phyloP scores from a whole-genome alignment of 2,113 vertebrate genomes.

The Alosa alosa region DNA sequence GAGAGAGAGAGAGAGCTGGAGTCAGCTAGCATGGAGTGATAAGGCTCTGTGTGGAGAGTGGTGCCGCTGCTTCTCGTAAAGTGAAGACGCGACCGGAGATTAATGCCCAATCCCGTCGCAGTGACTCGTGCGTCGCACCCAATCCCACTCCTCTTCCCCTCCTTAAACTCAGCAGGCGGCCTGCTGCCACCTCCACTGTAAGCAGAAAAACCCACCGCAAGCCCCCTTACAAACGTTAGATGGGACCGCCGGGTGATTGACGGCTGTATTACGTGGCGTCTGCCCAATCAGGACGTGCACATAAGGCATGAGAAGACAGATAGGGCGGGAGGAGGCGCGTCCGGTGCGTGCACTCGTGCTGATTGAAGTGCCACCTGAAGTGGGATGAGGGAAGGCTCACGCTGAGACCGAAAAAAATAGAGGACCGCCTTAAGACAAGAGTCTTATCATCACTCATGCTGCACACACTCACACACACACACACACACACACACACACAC shows the following conservation, averaged over 20 bases:
- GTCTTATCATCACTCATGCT: neutral
- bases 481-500: neutral
- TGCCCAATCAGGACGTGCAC: neutral
- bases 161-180: conserved; percentile 1
- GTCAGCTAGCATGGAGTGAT: too few relatives aligned
- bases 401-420: neutral
- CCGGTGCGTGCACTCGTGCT: neutral
- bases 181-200: neutral
- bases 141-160: neutral
- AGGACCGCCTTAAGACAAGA: neutral
- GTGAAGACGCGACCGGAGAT: neutral
- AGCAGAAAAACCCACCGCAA: neutral
- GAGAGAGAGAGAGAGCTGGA: neutral
- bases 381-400: neutral
- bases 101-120: neutral
- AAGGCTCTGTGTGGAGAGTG: neutral
- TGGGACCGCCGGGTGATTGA: neutral
- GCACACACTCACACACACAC: neutral
- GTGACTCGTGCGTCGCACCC: neutral
- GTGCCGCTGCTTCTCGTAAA: neutral
- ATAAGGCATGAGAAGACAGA: neutral
- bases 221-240: neutral
- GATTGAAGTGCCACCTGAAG: neutral
- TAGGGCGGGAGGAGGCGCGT: neutral
- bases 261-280: neutral